Base-by-base conservation (phyloP, 2,113 vertebrate species). In the Halichoeres trimaculatus region DNA sequence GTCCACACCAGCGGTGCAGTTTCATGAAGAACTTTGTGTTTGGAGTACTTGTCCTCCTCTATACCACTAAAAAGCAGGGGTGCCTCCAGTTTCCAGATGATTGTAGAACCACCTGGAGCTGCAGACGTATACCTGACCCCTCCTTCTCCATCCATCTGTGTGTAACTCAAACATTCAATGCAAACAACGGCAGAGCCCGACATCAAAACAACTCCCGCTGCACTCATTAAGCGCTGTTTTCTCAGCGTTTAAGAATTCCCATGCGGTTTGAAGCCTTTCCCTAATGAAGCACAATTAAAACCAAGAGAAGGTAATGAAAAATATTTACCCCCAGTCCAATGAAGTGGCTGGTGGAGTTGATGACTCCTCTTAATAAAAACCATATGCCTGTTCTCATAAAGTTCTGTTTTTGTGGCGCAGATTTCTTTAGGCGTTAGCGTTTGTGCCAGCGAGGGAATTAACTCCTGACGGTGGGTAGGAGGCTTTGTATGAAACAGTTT, bases 241-340 rank as follows among this genome's bases (percentile, higher is more conserved):
- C 75, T 91, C 79, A 91, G 67, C 81, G 13, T 75, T 77, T 71
- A 83, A 86, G 80, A 92, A 92, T 89, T 73, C 83, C 60, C 80
- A 62, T 91, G 92, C 59, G 90, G 90, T 89, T 57, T 82, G 65
- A 75, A 88, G 66, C 60, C 60, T 76, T 80, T 87, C 68, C 81
- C 79, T 92, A 92, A 93, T 88, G 84, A 92, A 89, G 80, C 79
- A 30, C 83, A 91, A 90, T 90, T 84, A 83, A 87, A 85, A 85
- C 68, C 74, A 75, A 83, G 83, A 85, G 72, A 78, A 84, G 81
- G 74, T 86, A 90, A 83, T 91, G 81, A 92, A 90, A 90, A 90
- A 84, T 89, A 91, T 91, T 89, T 87, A 89, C 89, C 86, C 78
- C 78, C 72, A 87, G 64, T 78, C 84, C 77, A 92, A 86, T 86